Evolutionary conservation across 2,888 invertebrate genomes (phyloP), one percentile per base, ranked within the genome.

Genomic region (Hydriomena furcata): DNA sequence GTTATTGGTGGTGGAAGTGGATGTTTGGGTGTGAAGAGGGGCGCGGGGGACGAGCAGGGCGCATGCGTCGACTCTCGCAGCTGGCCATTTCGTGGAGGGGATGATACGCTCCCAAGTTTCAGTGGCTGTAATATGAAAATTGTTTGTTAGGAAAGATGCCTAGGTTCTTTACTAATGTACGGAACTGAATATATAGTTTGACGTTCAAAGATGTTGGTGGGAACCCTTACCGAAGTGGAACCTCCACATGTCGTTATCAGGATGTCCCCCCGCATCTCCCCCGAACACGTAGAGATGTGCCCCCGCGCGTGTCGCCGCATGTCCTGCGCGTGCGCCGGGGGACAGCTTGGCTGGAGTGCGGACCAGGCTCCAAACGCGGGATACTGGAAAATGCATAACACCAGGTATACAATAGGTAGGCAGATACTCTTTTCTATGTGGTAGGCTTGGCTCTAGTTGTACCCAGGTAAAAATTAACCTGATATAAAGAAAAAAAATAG

Each of bases 261-360:
- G 88, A 65, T 93, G 92, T 0, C 95, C 95, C 55, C 91, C 91
- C 58, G 93, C 88, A 78, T 96, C 96, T 0, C 96, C 96, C 2
- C 96, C 96, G 80, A 96, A 95, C 50, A 96, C 90, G 60, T 96
- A 91, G 93, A 96, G 94, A 47, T 94, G 94, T 1, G 94, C 94
- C 7, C 95, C 94, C 30, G 95, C 92, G 67, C 94, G 92, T 66
- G 94, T 93, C n/a, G 94, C 95, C 31, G 95, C 94, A 82, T 96
- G 96, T 3, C 95, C 94, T 67, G 94, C 93, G 56, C 96, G 91
- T 5, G 94, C 92, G 40, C 94, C 93, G 0, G 96, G 96, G 36
- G 92, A 91, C 51, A 91, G 84, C 74, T 93, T 92, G 40, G 91
- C 91, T 66, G 93, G 92, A 25, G 89, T 85, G 59, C 93, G 94